Base-by-base conservation (phyloP, 2,113 vertebrate species). In the Malurus elegans region DNA sequence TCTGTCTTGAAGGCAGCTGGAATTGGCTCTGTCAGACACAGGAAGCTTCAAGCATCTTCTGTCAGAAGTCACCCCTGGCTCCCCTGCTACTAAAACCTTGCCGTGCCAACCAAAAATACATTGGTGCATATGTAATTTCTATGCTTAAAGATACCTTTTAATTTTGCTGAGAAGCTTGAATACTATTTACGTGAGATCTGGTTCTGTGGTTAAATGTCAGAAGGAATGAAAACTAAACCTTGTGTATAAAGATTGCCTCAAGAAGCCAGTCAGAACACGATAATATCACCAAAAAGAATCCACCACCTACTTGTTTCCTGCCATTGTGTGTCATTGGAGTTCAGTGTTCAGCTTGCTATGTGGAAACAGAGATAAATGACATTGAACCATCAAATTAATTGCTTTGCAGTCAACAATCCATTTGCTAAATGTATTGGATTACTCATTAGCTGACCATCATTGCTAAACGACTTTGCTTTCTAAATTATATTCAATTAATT, bases 401-500 rank as follows among this genome's bases (percentile, higher is more conserved):
- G 64, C 61, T 86, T 96, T 91, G 23, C 53, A n/a, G 69, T 45
- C 72, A 76, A 58, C 44, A 53, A 23, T 58, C 23, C 5, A 9
- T 80, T 62, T 61, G 28, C 54, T 67, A 83, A 28, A 67, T 1
- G 3, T 58, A 56, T 40, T 74, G 36, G 29, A 64, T 61, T 75
- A 42, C 53, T 85, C 36, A 34, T 54, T 57, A 89, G 80, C 53
- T 90, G 93, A 80, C 92, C 90, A 81, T 51, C 17, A 90, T 64
- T 89, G 92, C 40, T 79, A 71, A 87, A 74, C 81, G 60, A 53
- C 26, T 78, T 88, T 66, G 11, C 74, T 96, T 94, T 97, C 75
- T 88, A 94, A 88, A 96, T 92, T 93, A 53, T 1, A 8, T 79
- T 89, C 32, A 86, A 70, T 97, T 97, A 97, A 93, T 86, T 87